phyloP scores from a whole-genome alignment of 2,888 invertebrate genomes.

The Frankliniella intonsa region DNA sequence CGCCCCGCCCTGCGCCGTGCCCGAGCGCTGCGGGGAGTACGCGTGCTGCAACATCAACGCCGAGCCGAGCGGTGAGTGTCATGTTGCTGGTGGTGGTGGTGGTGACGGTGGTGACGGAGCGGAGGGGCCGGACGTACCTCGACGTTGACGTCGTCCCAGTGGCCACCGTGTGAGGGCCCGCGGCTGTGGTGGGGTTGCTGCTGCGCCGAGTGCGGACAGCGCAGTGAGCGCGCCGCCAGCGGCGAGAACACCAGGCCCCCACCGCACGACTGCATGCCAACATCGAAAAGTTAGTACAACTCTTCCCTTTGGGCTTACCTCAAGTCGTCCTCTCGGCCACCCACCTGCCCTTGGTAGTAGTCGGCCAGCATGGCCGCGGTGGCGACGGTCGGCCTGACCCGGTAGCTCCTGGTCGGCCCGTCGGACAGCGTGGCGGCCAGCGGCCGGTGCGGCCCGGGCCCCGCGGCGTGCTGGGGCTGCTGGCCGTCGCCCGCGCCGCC shows the following conservation, averaged over 20 bases:
- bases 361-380: constrained; percentile 13
- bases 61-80: too few species aligned
- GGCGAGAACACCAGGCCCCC: background rate
- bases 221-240: background rate
- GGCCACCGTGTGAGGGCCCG: background rate
- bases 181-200: background rate
- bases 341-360: constrained; percentile 4
- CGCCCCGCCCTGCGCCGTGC: background rate
- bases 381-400: background rate
- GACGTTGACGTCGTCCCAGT: constrained; percentile 18
- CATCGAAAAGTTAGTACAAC: background rate
- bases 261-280: background rate
- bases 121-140: background rate
- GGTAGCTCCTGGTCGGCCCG: background rate
- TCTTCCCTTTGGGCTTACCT: background rate
- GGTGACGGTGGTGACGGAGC: background rate
- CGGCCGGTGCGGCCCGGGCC: background rate
- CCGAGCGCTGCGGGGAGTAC: background rate
- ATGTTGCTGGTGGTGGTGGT: too few species aligned
- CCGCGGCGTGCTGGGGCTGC: background rate
- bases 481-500: background rate
- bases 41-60: background rate
- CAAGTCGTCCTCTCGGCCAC: background rate
- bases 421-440: constrained; percentile 15
- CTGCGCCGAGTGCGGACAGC: background rate